Evolutionary conservation across 2,797 vertebrate species (phyloP), one percentile per base, ranked within the genome.

Genomic region (Limosa lapponica): DNA sequence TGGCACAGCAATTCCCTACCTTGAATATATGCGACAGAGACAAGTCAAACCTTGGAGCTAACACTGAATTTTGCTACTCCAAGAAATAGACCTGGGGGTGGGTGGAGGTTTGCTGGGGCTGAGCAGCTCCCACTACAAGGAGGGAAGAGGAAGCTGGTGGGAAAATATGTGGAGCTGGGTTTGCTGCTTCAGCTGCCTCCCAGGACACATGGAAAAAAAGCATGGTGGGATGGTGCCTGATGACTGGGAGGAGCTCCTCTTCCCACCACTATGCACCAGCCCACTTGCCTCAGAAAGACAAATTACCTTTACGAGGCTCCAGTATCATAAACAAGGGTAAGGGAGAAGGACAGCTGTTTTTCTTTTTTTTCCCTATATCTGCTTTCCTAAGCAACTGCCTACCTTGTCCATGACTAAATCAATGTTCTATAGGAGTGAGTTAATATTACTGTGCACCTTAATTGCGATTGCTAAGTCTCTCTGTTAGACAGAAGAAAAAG

Each of bases 341-440:
- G 16, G 11, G 8, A 94, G 48, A 55, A 64, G 5, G 6, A 41
- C 16, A 71, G 34, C 27, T 64, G 9, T 1, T 5, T 18, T n/a
- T 9, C 9, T 30, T n/a, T 46, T 48, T 51, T 58, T 62, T 9
- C 6, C 10, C 15, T 55, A 1, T 12, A 16, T 27, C 34, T 67
- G 25, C 14, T 77, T 82, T 77, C 52, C 48, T 66, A 75, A 90
- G 9, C 46, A 91, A 19, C 23, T 37, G n/a, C 28, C 36, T 90
- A 8, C 22, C 18, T 73, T 55, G 18, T 5, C 36, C 14, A 12
- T 9, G 11, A 48, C 32, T 36, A 57, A 78, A 87, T 83, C 67
- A 77, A 4, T 74, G 25, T 62, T 7, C 49, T 71, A 2, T 11
- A 71, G n/a, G 16, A 46, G 9, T 0, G 0, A 83, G 11, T 44